phyloP scores from a whole-genome alignment of 1,140 invertebrate genomes.

The Bombus balteatus region DNA sequence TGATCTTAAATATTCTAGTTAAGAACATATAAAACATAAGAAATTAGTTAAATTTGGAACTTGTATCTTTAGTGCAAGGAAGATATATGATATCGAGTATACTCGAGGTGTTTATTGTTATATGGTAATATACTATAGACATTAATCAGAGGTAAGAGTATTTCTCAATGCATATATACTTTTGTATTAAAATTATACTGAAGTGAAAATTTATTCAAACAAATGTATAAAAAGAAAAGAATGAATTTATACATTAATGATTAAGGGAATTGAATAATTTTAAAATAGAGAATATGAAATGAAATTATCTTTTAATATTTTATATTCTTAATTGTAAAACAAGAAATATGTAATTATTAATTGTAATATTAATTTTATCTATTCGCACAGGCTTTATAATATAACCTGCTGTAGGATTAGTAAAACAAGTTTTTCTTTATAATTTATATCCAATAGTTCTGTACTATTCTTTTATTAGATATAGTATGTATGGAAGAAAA shows the following conservation, averaged over 20 bases:
- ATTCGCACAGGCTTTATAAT: conserved; percentile 70
- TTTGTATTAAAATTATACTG: conserved; percentile 31
- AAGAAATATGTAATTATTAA: conserved; percentile 13
- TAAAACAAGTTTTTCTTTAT: conserved; percentile 58
- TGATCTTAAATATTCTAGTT: conserved; percentile 51
- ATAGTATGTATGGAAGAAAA: conserved; percentile 52
- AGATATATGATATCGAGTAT: conserved; percentile 21
- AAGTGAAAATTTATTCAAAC: conserved; percentile 15
- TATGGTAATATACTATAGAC: conserved; percentile 10
- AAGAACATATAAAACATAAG: conserved; percentile 9
- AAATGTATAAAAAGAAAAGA: not conserved
- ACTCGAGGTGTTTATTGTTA: not conserved
- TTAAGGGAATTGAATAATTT: not conserved
- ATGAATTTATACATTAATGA: not conserved
- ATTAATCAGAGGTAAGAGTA: conserved; percentile 34
- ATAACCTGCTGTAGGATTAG: conserved; percentile 65
- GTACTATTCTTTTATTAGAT: conserved; percentile 60
- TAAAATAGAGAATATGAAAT: conserved; percentile 2
- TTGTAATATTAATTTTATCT: conserved; percentile 32
- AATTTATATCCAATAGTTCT: conserved; percentile 59
- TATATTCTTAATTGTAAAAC: conserved; percentile 38
- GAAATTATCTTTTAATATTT: conserved; percentile 6
- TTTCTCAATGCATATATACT: conserved; percentile 21
- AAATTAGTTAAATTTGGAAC: conserved; percentile 33
- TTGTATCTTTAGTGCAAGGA: conserved; percentile 21